Evolutionary conservation across 1,140 invertebrate genomes (phyloP), one percentile per base, ranked within the genome.

Genomic region (Nephila pilipes): DNA sequence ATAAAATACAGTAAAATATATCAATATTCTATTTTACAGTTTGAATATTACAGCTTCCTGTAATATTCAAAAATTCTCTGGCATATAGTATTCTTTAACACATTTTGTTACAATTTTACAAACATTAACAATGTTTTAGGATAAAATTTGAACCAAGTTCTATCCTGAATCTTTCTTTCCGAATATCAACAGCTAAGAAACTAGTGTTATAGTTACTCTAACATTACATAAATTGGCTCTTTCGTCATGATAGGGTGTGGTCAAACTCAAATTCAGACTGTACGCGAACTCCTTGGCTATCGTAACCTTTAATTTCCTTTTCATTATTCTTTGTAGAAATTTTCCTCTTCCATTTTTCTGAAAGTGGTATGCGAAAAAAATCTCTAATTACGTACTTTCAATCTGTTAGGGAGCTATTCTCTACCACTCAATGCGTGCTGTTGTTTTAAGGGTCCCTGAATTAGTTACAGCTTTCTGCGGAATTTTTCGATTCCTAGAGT

Each of bases 291-390:
- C 46, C 12, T 32, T 1, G 46, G 36, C n/a, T 69, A 55, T 75
- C 38, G 38, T 20, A 88, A 75, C 87, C 65, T 25, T 75, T 88
- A 54, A 88, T 88, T 88, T 88, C 87, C 63, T 36, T 46, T 88
- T 88, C 63, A 46, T 69, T 54, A 22, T 65, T 18, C 63, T 6
- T 54, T 88, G 69, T 22, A 32, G 10, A 57, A 32, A 25, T 85
- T 60, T 85, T 54, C 57, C 38, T 88, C 58, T 57, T 69, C 58
- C 32, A 88, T 63, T 69, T 88, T 88, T 29, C 58, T 18, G 38
- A 65, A 65, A 54, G 38, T 36, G 3, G 60, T 54, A 36, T 38
- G 54, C 32, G 38, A 16, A 54, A 88, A 88, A 88, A 10, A 75
- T 38, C 20, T 55, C 16, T 88, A 75, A 88, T 88, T 88, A 36